These are phyloP conservation scores for Geotrypetes seraphini DNA, from an alignment of 2,797 vertebrate species.

Conservation along the genomic window DNA sequence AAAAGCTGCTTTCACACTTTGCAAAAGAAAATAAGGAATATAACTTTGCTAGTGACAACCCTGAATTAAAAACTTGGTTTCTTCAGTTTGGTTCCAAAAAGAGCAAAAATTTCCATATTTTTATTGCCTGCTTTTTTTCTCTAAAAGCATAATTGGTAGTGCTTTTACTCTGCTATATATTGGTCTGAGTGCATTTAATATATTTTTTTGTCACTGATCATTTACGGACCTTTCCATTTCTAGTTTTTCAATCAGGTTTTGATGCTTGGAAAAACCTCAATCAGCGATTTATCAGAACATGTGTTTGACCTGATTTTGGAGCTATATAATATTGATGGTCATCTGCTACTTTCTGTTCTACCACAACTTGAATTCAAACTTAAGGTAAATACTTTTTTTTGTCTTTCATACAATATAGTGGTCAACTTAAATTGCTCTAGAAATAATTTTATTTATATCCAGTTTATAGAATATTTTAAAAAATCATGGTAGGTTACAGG, in stretches of 20 bases:
- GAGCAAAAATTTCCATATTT: too few relatives aligned
- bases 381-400: constrained; percentile 62
- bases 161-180: too few relatives aligned
- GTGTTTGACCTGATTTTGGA: constrained; percentile 97
- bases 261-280: constrained; percentile 96
- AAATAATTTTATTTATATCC: neutral
- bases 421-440: neutral
- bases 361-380: constrained; percentile 97
- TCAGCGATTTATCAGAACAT: constrained; percentile 93
- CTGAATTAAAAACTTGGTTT: too few relatives aligned
- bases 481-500: too few relatives aligned
- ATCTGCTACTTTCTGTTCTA: constrained; percentile 90
- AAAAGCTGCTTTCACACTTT: too few relatives aligned
- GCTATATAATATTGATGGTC: constrained; percentile 95
- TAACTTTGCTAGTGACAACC: too few relatives aligned
- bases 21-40: too few relatives aligned
- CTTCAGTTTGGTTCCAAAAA: too few relatives aligned
- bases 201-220: constrained; percentile 8
- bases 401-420: neutral
- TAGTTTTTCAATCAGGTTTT: constrained; percentile 98
- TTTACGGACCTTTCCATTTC: constrained; percentile 21
- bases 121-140: too few relatives aligned
- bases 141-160: too few relatives aligned
- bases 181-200: too few relatives aligned
- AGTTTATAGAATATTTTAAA: neutral